Percentiles rank a stretch among this genome's conserved stretches.
phyloP scores from a whole-genome alignment of 2,113 vertebrate genomes.

The Sula dactylatra region DNA sequence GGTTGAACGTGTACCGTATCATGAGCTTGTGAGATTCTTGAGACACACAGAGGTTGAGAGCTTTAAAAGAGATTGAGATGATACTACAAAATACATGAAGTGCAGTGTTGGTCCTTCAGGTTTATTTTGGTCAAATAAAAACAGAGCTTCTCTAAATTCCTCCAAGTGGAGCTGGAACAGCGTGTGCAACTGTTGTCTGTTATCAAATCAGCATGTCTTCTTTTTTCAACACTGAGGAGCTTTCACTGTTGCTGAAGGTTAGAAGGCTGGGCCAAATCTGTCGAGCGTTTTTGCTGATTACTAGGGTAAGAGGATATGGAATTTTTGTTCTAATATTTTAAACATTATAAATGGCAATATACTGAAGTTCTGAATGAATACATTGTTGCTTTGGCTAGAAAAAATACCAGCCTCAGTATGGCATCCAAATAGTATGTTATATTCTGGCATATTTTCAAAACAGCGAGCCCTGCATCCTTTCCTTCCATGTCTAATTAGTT shows the following conservation, averaged over 20 bases:
- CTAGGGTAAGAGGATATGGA: not conserved
- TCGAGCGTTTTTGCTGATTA: not conserved
- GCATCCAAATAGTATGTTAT: not conserved
- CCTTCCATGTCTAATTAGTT: not conserved
- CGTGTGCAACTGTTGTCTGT: not conserved
- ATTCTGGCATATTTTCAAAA: not conserved
- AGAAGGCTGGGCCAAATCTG: not conserved
- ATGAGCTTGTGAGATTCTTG: not conserved
- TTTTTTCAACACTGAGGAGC: not conserved
- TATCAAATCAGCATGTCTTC: not conserved
- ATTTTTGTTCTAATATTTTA: not conserved
- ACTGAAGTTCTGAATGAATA: not conserved
- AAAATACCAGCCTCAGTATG: not conserved
- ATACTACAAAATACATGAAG: not conserved
- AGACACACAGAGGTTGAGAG: not conserved
- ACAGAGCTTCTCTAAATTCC: not conserved
- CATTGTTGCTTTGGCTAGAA: not conserved
- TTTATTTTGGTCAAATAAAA: not conserved
- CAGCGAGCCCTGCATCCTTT: not conserved
- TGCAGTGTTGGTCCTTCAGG: not conserved
- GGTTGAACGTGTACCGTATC: rapidly evolving
- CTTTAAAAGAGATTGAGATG: not conserved
- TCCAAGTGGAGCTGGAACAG: not conserved
- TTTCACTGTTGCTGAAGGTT: not conserved
- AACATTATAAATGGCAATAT: not conserved